Conservation (phyloP, 1,140 invertebrate genomes). For the Papilio xuthus region DNA sequence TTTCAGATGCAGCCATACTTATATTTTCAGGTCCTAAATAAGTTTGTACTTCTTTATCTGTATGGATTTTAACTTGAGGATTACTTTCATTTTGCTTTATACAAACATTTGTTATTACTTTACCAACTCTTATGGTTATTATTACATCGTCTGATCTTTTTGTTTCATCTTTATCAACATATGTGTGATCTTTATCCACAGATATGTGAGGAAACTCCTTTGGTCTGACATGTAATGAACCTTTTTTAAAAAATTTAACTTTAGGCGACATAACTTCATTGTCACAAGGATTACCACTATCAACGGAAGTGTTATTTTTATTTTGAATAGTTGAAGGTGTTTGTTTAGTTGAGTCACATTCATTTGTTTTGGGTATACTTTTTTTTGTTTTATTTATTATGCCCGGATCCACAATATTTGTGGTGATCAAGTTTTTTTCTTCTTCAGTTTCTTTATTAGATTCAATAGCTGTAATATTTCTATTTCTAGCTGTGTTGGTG, state of each 20-base stretch:
- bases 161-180: slow-evolving; percentile 24
- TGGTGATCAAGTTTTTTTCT: slow-evolving; percentile 9
- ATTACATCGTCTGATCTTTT: slow-evolving; percentile 63
- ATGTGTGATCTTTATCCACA: slow-evolving; percentile 39
- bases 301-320: slow-evolving; percentile 20
- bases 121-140: slow-evolving; percentile 72
- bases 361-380: background rate
- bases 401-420: background rate
- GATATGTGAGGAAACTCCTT: slow-evolving; percentile 39
- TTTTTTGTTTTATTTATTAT: background rate
- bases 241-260: slow-evolving; percentile 58
- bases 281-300: slow-evolving; percentile 27
- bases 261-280: slow-evolving; percentile 46
- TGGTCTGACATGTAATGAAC: slow-evolving; percentile 43
- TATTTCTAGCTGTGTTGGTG: slow-evolving; percentile 51
- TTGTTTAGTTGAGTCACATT: background rate
- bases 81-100: slow-evolving; percentile 70
- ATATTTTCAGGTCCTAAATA: slow-evolving; percentile 43
- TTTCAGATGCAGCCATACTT: slow-evolving; percentile 28
- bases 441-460: slow-evolving; percentile 38
- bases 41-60: slow-evolving; percentile 66
- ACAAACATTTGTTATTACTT: slow-evolving; percentile 65
- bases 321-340: slow-evolving; percentile 38
- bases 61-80: slow-evolving; percentile 61
- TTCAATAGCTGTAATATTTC: slow-evolving; percentile 49